These are phyloP conservation scores for Ondatra zibethicus DNA, from an alignment of 2,113 vertebrate genomes.

Conservation along the genomic window DNA sequence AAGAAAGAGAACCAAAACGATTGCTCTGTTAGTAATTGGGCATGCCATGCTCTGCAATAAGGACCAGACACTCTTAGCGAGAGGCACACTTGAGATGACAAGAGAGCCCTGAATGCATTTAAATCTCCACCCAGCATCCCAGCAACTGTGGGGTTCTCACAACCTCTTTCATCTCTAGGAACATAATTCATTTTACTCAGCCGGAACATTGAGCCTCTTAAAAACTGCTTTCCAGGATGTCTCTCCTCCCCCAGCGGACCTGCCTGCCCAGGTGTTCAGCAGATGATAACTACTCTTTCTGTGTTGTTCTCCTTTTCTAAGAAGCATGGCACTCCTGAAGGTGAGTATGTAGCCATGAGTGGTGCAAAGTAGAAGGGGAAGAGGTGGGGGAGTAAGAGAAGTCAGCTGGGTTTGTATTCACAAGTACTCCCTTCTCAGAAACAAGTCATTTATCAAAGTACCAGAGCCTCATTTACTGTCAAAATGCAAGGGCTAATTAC, in stretches of 20 bases:
- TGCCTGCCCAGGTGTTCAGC: neutral
- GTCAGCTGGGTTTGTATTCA: constrained; percentile 72
- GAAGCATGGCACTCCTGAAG: neutral
- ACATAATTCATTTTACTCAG: constrained; percentile 19
- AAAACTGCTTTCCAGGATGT: neutral
- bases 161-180: neutral
- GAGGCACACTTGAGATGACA: neutral
- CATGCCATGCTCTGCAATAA: neutral
- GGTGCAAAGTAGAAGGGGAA: neutral
- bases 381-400: constrained; percentile 37
- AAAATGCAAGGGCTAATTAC: constrained; percentile 86
- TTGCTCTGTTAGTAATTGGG: neutral
- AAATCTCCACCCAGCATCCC: neutral
- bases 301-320: neutral
- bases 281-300: constrained; percentile 9
- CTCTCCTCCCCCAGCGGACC: neutral
- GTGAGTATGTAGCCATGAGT: neutral
- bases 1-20: neutral
- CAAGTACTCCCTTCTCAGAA: constrained; percentile 81
- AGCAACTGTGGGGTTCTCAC: neutral
- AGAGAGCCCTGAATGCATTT: neutral
- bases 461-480: constrained; percentile 82
- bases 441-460: constrained; percentile 85
- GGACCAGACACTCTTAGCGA: neutral
- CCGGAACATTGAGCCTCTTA: neutral